These are phyloP conservation scores for Crossocerus cetratus DNA, from an alignment of 2,888 invertebrate species.

Conservation along the genomic window DNA sequence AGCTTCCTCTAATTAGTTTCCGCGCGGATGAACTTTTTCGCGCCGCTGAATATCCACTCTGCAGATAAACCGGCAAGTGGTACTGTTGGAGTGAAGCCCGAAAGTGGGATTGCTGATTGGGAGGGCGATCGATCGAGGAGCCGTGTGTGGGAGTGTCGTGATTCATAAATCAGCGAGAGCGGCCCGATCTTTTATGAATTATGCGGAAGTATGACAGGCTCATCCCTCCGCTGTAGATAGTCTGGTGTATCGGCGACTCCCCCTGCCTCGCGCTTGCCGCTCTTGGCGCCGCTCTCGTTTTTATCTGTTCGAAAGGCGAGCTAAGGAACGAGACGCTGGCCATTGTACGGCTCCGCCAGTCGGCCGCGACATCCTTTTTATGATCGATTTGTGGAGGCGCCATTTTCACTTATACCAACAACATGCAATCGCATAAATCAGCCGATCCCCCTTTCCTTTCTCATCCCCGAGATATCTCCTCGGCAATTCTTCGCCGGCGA, in stretches of 20 bases:
- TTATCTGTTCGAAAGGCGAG: slow-evolving; percentile 61
- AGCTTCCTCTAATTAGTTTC: no score
- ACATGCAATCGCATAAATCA: slow-evolving; percentile 61
- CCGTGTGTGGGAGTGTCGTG: slow-evolving; percentile 67
- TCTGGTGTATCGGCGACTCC: slow-evolving; percentile 28
- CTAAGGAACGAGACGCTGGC: slow-evolving; percentile 58
- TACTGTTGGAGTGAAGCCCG: slow-evolving; percentile 43
- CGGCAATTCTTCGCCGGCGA: slow-evolving; percentile 44
- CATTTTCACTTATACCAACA: slow-evolving; percentile 59
- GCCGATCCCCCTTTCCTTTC: slow-evolving; percentile 38
- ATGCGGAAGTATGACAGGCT: slow-evolving; percentile 51
- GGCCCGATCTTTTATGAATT: slow-evolving; percentile 65
- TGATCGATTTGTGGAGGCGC: slow-evolving; percentile 61
- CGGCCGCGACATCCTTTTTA: slow-evolving; percentile 52
- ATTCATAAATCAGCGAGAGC: slow-evolving; percentile 69
- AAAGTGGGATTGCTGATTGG: neutral
- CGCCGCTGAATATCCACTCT: no score
- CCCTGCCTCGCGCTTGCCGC: slow-evolving; percentile 34
- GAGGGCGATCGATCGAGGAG: slow-evolving; percentile 17
- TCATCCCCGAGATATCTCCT: slow-evolving; percentile 33
- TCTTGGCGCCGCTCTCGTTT: slow-evolving; percentile 51
- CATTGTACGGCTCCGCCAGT: slow-evolving; percentile 50
- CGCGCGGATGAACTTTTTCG: no score
- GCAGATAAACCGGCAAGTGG: no score
- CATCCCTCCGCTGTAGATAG: slow-evolving; percentile 28